Evolutionary conservation across 2,888 invertebrate species (phyloP).

Genomic region (Ceratothoa steindachneri): DNA sequence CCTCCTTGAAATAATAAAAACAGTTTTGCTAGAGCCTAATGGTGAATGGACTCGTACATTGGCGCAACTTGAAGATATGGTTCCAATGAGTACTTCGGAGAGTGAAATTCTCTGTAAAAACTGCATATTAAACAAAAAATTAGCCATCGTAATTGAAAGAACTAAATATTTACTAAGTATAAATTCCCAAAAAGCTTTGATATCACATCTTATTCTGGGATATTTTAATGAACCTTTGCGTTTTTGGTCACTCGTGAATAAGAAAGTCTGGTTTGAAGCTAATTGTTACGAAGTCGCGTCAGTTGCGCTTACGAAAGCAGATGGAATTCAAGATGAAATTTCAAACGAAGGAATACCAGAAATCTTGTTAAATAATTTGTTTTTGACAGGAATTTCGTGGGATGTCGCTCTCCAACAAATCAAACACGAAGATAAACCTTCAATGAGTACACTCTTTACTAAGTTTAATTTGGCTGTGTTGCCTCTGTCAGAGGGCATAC

Average conservation of each 20-base stretch:
- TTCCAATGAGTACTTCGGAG: neutral
- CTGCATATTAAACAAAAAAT: neutral
- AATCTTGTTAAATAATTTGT: neutral
- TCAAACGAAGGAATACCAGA: constrained; percentile 2
- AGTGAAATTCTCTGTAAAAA: neutral
- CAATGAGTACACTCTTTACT: neutral
- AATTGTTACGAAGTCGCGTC: neutral
- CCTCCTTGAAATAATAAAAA: neutral
- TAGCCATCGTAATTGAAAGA: neutral
- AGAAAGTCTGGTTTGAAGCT: neutral
- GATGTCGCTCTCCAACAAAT: neutral
- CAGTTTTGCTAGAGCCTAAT: neutral
- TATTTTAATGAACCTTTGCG: neutral
- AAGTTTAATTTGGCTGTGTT: neutral
- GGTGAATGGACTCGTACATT: neutral
- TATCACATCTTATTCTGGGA: neutral
- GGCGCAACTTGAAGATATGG: neutral
- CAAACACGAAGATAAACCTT: neutral
- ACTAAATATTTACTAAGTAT: neutral
- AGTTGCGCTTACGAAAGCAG: neutral
- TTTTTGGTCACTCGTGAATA: neutral
- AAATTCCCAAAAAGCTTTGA: neutral
- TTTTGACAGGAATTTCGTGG: neutral
- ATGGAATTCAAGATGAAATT: neutral
- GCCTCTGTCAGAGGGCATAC: neutral